A percentile compares a stretch with the other conserved stretches of the same genome.
Conservation (phyloP, 2,888 invertebrate species). For the Meta bourneti region DNA sequence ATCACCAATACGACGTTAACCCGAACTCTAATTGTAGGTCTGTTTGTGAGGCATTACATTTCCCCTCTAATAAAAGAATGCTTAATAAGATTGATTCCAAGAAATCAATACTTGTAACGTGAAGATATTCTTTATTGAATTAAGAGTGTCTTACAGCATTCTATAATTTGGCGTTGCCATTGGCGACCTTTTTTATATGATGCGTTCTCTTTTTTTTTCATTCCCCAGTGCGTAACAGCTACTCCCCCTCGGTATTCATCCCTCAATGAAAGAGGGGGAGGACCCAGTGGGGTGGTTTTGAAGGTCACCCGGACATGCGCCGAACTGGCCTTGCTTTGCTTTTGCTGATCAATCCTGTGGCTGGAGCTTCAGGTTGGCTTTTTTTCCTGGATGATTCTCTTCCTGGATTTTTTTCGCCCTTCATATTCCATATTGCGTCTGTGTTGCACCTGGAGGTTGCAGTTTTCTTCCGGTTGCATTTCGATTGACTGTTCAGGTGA, state of each 20-base stretch:
- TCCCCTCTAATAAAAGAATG: too few species aligned
- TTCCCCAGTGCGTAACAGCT: slow-evolving; percentile 47
- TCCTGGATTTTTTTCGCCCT: slow-evolving; percentile 34
- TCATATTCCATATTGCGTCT: slow-evolving; percentile 24
- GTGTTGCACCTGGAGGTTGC: background rate
- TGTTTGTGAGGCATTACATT: too few species aligned
- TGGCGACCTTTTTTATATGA: slow-evolving; percentile 25
- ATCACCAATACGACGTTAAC: too few species aligned
- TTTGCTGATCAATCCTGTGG: slow-evolving; percentile 1
- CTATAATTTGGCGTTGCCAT: slow-evolving; percentile 22
- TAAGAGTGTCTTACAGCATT: too few species aligned
- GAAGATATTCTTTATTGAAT: too few species aligned
- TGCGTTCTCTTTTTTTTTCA: background rate
- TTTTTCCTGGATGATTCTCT: slow-evolving; percentile 17
- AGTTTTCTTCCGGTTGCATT: slow-evolving; percentile 12
- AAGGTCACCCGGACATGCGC: slow-evolving; percentile 64
- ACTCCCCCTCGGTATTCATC: background rate
- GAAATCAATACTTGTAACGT: too few species aligned
- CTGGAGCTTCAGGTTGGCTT: background rate
- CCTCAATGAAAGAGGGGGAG: too few species aligned
- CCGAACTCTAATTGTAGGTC: too few species aligned
- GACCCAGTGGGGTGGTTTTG: slow-evolving; percentile 35
- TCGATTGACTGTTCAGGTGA: too few species aligned
- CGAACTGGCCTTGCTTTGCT: background rate
- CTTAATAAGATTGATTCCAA: too few species aligned